Evolutionary conservation across 2,888 invertebrate genomes (phyloP).

Genomic region (Lochmaea capreae): DNA sequence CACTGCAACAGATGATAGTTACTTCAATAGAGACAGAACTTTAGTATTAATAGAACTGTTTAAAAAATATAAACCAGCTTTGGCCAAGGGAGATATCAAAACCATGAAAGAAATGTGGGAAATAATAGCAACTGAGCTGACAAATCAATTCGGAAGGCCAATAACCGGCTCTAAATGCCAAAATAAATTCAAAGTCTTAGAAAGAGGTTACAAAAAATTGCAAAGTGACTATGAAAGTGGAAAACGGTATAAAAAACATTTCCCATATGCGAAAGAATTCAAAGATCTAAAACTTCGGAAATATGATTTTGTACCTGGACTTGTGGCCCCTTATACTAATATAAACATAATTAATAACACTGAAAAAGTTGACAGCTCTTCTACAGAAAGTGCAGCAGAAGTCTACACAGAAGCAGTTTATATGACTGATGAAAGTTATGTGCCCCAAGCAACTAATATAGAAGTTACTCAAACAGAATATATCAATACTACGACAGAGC

Average conservation of each 20-base stretch:
- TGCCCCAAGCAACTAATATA: background rate
- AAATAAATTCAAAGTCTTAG: conserved; percentile 39
- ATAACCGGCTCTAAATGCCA: conserved; percentile 35
- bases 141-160: conserved; percentile 13
- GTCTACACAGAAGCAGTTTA: conserved; percentile 7
- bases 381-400: conserved; percentile 18
- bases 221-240: conserved; percentile 10
- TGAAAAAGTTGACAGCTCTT: conserved; percentile 3
- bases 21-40: conserved; percentile 24
- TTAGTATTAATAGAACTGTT: conserved; percentile 34
- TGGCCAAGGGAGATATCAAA: conserved; percentile 35
- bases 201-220: conserved; percentile 39
- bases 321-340: conserved; percentile 12
- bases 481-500: background rate
- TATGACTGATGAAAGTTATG: background rate
- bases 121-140: conserved; percentile 37
- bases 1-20: background rate
- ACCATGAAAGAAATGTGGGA: conserved; percentile 40
- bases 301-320: conserved; percentile 17
- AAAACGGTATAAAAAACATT: conserved; percentile 15
- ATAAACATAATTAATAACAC: background rate
- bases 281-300: conserved; percentile 21
- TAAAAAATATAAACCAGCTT: conserved; percentile 37
- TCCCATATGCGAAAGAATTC: conserved; percentile 18
- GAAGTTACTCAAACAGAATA: conserved; percentile 13